phyloP scores from a whole-genome alignment of 2,797 vertebrate species.

The Anisognathus igniventris region DNA sequence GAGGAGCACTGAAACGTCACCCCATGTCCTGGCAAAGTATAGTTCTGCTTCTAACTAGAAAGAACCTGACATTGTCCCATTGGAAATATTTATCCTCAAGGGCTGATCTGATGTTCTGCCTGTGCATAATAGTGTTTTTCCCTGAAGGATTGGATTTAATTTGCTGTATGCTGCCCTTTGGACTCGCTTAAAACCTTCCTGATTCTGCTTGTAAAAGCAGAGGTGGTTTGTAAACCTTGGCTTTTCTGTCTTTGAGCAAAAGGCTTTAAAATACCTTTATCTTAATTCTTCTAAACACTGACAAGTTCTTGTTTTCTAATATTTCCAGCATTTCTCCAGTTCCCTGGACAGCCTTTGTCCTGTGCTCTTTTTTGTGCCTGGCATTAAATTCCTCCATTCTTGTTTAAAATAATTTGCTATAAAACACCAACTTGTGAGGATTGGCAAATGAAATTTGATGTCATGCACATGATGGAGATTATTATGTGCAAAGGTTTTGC shows the following conservation, averaged over 20 bases:
- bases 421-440: not conserved
- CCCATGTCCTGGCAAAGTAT: not conserved
- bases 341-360: slow-evolving; percentile 54
- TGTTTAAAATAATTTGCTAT: not conserved
- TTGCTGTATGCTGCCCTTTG: not conserved
- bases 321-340: not conserved
- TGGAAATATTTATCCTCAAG: not conserved
- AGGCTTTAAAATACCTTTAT: not conserved
- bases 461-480: rapidly evolving
- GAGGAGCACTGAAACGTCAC: not conserved
- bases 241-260: not conserved
- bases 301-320: not conserved
- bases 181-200: not conserved
- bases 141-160: not conserved
- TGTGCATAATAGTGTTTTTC: not conserved
- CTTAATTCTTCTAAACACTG: not conserved
- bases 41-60: not conserved
- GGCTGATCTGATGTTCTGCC: not conserved
- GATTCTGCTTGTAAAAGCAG: not conserved
- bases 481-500: not conserved
- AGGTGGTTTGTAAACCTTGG: not conserved
- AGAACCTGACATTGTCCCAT: slow-evolving; percentile 34
- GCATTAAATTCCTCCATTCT: not conserved
- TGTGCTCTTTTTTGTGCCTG: not conserved
- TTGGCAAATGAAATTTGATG: not conserved